These are phyloP conservation scores for Fukomys damarensis DNA, from an alignment of 2,113 vertebrate species.

Conservation along the genomic window DNA sequence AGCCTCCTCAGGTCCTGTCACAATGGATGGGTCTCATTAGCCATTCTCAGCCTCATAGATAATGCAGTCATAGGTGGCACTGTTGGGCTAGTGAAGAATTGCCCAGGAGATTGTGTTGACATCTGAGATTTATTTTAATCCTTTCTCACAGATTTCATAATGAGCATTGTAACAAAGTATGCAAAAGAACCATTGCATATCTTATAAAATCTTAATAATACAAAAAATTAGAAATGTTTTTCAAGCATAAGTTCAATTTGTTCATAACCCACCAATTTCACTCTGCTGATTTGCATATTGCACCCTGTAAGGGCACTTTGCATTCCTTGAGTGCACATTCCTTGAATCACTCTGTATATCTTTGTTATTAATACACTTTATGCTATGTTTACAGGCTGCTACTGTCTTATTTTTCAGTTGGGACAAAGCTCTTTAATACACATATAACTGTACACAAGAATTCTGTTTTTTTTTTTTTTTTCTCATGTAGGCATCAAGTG, in stretches of 20 bases:
- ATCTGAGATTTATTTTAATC: slow-evolving; percentile 83
- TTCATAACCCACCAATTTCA: slow-evolving; percentile 47
- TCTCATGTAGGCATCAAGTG: neutral
- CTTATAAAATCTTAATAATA: slow-evolving; percentile 83
- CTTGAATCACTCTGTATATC: neutral
- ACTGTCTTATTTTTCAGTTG: neutral
- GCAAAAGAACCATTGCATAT: slow-evolving; percentile 76
- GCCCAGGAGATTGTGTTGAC: slow-evolving; percentile 74
- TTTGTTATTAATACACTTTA: slow-evolving; percentile 15
- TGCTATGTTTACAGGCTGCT: neutral
- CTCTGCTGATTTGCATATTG: slow-evolving; percentile 29
- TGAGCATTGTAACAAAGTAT: slow-evolving; percentile 68
- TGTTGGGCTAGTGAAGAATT: slow-evolving; percentile 72
- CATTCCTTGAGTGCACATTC: neutral
- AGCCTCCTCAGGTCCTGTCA: neutral
- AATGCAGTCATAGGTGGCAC: slow-evolving; percentile 65
- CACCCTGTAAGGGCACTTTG: neutral
- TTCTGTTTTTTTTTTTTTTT: neutral
- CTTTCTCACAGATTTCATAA: slow-evolving; percentile 76
- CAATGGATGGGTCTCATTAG: slow-evolving; percentile 75
- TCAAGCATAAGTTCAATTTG: slow-evolving; percentile 73
- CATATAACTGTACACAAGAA: neutral
- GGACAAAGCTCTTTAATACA: neutral
- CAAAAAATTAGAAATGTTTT: slow-evolving; percentile 81
- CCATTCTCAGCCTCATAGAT: slow-evolving; percentile 72